These are phyloP conservation scores for Allophyes oxyacanthae DNA, from an alignment of 2,888 invertebrate genomes.

Conservation along the genomic window DNA sequence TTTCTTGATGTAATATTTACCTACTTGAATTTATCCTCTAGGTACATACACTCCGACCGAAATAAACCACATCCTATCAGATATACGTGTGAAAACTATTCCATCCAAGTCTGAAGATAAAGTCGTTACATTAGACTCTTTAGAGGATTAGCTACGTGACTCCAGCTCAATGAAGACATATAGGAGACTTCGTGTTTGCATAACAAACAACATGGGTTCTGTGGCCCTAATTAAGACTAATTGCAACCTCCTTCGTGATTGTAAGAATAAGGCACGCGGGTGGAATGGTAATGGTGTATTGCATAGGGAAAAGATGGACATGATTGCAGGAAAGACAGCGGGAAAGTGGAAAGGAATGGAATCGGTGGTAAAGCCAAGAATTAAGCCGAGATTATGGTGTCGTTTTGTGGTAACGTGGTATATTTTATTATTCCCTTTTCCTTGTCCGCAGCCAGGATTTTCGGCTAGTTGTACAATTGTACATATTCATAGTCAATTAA, in stretches of 20 bases:
- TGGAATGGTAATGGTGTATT: conserved; percentile 45
- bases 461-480: too few relatives aligned
- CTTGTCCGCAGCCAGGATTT: too few relatives aligned
- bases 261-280: conserved; percentile 42
- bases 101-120: conserved; percentile 17
- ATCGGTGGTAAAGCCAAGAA: conserved; percentile 25
- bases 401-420: not conserved
- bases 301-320: conserved; percentile 3
- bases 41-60: too few relatives aligned
- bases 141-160: conserved; percentile 68
- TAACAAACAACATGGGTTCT: conserved; percentile 74
- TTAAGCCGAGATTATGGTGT: conserved; percentile 17
- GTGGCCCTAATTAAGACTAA: conserved; percentile 80
- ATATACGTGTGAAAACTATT: conserved; percentile 32
- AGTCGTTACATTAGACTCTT: conserved; percentile 57
- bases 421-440: too few relatives aligned
- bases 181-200: conserved; percentile 73
- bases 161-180: conserved; percentile 73
- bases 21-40: too few relatives aligned
- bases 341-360: conserved; percentile 3
- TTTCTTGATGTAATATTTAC: too few relatives aligned
- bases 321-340: conserved; percentile 5
- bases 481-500: too few relatives aligned
- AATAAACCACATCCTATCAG: too few relatives aligned
- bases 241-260: conserved; percentile 70